A percentile compares a stretch with the other conserved stretches of the same genome.
Conservation (phyloP, 2,888 invertebrate species). For the Drosophila gaucha region DNA sequence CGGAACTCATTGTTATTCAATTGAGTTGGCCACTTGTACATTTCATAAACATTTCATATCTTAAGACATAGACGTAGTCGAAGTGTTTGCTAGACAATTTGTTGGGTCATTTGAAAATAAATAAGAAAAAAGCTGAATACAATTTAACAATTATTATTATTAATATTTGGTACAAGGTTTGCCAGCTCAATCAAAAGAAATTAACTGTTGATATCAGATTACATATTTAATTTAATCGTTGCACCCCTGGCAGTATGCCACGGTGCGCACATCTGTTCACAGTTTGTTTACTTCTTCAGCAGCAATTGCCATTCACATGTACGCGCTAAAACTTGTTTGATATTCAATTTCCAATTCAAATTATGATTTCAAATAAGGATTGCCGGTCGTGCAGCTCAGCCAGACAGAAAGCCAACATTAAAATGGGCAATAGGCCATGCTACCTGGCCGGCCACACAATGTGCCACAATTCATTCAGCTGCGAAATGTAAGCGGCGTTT, state of each 20-base stretch:
- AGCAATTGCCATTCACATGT: slow-evolving; percentile 31
- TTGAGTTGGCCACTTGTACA: too few relatives aligned
- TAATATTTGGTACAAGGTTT: neutral
- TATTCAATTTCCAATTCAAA: slow-evolving; percentile 31
- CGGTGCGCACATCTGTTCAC: slow-evolving; percentile 36
- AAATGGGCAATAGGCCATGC: neutral
- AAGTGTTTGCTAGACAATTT: neutral
- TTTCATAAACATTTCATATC: neutral
- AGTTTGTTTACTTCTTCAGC: slow-evolving; percentile 45
- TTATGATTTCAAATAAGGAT: slow-evolving; percentile 28
- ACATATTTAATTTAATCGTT: neutral
- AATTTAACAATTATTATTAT: neutral
- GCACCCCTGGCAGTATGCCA: slow-evolving; percentile 20
- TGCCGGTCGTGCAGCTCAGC: neutral
- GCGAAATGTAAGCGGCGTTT: slow-evolving; percentile 17
- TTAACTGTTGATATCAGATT: neutral
- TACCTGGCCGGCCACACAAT: slow-evolving; percentile 17
- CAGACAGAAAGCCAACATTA: neutral
- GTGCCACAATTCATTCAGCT: slow-evolving; percentile 21
- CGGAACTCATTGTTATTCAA: too few relatives aligned
- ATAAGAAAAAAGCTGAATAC: neutral
- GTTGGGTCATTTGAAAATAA: too few relatives aligned
- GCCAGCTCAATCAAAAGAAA: neutral
- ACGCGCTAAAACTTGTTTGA: slow-evolving; percentile 18
- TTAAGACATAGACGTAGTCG: too few relatives aligned